A percentile compares a stretch with the other conserved stretches of the same genome.
Conservation (phyloP, 2,113 vertebrate genomes). For the Engraulis encrasicolus region DNA sequence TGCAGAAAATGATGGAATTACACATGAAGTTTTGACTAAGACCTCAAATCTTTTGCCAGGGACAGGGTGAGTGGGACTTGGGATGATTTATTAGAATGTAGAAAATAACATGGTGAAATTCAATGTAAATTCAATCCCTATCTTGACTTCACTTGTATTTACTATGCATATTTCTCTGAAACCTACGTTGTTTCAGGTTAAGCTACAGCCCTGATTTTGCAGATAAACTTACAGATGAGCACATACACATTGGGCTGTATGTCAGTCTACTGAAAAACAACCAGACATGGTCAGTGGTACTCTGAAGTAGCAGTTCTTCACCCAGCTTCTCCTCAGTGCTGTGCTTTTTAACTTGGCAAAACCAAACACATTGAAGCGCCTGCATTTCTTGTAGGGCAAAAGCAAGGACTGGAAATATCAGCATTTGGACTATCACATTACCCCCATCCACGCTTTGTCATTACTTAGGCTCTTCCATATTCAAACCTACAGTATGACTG, state of each 20-base stretch:
- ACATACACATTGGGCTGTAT: constrained; percentile 96
- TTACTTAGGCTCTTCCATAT: no score
- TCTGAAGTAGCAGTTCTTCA: constrained; percentile 36
- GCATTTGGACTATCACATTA: not conserved
- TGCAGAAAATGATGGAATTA: constrained; percentile 83
- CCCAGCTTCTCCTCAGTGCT: not conserved
- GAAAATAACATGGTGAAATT: not conserved
- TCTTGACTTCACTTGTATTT: constrained; percentile 29
- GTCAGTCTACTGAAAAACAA: constrained; percentile 94
- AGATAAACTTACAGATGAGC: constrained; percentile 98
- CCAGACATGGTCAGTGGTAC: constrained; percentile 90
- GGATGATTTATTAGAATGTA: no score
- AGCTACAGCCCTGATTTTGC: constrained; percentile 97
- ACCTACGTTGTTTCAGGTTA: constrained; percentile 83
- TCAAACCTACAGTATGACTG: no score
- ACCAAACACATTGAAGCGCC: not conserved
- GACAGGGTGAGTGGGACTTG: constrained; percentile 97
- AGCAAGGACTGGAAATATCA: not conserved
- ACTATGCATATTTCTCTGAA: constrained; percentile 58
- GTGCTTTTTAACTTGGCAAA: not conserved
- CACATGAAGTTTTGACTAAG: constrained; percentile 86
- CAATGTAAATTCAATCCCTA: no score
- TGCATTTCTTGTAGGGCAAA: not conserved
- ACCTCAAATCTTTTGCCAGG: constrained; percentile 92
- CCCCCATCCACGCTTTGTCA: not conserved